Evolutionary conservation across 2,888 invertebrate genomes (phyloP).

Genomic region (Thysanoteuthis rhombus): DNA sequence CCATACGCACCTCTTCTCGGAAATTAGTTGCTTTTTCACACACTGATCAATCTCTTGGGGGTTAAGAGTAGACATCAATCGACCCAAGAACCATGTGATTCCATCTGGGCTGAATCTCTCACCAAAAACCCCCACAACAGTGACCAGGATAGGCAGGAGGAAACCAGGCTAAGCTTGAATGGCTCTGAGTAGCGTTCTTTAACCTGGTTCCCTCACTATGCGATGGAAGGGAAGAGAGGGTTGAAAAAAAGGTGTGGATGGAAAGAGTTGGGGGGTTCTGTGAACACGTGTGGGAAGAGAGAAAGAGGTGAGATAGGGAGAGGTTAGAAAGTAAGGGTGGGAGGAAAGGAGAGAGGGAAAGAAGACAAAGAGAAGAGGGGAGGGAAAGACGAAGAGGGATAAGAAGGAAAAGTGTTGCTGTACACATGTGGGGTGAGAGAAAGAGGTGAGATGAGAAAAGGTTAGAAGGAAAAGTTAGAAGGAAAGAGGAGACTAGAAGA

Average conservation of each 20-base stretch:
- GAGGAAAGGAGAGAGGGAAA: background rate
- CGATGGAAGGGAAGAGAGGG: too few species aligned
- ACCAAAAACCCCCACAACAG: background rate
- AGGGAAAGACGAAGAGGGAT: background rate
- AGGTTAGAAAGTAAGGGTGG: too few species aligned
- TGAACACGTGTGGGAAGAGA: background rate
- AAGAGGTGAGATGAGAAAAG: too few species aligned
- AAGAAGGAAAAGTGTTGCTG: too few species aligned
- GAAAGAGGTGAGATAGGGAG: background rate
- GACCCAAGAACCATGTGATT: background rate
- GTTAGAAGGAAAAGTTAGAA: too few species aligned
- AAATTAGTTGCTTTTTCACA: background rate
- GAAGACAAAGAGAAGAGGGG: accelerated
- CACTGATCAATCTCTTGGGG: background rate
- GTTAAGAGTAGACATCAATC: background rate
- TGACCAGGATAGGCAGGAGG: background rate
- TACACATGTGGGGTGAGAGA: too few species aligned
- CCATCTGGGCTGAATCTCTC: background rate
- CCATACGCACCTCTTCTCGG: background rate
- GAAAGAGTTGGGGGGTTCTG: background rate
- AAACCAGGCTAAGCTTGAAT: background rate
- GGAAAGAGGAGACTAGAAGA: too few species aligned
- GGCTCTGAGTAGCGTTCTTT: background rate
- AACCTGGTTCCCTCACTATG: background rate
- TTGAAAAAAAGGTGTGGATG: too few species aligned